phyloP scores from a whole-genome alignment of 2,797 vertebrate genomes.

The Spinus olivaceus region DNA sequence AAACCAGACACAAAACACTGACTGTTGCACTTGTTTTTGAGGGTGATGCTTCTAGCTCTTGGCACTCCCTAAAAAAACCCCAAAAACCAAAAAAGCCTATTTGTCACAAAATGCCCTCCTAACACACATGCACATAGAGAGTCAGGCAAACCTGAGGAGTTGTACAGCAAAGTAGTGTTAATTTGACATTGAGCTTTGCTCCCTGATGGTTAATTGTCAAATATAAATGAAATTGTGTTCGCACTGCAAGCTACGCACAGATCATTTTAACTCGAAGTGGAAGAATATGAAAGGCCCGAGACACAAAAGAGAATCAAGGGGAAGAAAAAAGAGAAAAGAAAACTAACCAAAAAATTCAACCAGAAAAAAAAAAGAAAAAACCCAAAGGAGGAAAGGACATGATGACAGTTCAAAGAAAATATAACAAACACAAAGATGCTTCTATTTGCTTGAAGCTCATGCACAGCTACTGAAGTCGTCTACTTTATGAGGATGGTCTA shows the following conservation, averaged over 20 bases:
- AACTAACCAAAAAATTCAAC: not conserved
- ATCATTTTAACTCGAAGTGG: not conserved
- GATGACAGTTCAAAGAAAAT: not conserved
- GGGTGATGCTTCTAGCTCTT: not conserved
- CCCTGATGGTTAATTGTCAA: not conserved
- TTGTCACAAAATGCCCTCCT: not conserved
- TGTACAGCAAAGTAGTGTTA: not conserved
- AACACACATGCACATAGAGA: fast-evolving
- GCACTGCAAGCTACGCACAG: not conserved
- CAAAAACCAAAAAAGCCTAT: not conserved
- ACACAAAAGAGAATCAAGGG: not conserved
- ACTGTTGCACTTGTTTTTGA: not conserved
- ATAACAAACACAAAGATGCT: not conserved
- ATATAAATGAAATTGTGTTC: not conserved
- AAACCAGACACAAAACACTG: not conserved
- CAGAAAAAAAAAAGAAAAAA: not conserved
- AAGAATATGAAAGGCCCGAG: not conserved
- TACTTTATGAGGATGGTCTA: not conserved
- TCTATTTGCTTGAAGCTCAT: not conserved
- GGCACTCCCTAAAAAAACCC: too few relatives aligned
- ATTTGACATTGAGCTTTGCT: not conserved
- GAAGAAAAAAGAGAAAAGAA: not conserved
- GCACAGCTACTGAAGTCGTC: not conserved
- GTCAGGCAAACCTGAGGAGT: not conserved
- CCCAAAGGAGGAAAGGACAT: not conserved